These are phyloP conservation scores for Bedellia somnulentella DNA, from an alignment of 2,888 invertebrate genomes.

Conservation along the genomic window DNA sequence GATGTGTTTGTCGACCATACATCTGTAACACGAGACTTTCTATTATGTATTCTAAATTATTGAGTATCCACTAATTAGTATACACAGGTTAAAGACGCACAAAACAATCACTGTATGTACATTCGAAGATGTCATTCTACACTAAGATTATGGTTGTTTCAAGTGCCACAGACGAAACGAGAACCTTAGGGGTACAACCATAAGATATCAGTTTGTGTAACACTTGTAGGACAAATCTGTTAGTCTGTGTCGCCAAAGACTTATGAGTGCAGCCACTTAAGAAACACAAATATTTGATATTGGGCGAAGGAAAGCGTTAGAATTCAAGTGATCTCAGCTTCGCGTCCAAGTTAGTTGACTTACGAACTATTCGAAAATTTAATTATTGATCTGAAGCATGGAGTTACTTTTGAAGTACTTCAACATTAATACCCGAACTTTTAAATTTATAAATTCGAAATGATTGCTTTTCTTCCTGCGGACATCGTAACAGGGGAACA, in stretches of 20 bases:
- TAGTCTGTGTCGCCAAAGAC: no score
- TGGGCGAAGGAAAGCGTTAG: slow-evolving; percentile 60
- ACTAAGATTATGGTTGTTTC: slow-evolving; percentile 9
- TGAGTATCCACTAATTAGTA: slow-evolving; percentile 59
- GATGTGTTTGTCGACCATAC: slow-evolving; percentile 51
- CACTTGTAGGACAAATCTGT: no score
- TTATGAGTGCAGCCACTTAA: slow-evolving; percentile 46
- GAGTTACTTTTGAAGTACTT: no score
- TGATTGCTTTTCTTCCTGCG: not conserved
- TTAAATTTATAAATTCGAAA: no score
- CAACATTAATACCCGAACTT: no score
- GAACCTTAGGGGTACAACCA: no score
- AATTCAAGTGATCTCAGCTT: slow-evolving; percentile 57
- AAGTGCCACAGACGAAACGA: slow-evolving; percentile 4
- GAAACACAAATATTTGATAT: slow-evolving; percentile 56
- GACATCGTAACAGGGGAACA: no score
- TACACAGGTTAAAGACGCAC: slow-evolving; percentile 48
- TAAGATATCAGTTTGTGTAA: no score
- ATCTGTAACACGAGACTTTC: slow-evolving; percentile 51
- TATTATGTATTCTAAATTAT: slow-evolving; percentile 48
- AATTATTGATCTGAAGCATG: no score
- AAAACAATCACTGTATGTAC: slow-evolving; percentile 38
- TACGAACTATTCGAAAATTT: slow-evolving; percentile 55
- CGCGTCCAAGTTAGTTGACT: slow-evolving; percentile 47
- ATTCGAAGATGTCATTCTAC: slow-evolving; percentile 25